A percentile compares a stretch with the other conserved stretches of the same genome.
Evolutionary conservation across 2,113 vertebrate species (phyloP).

Genomic region (Rattus rattus): DNA sequence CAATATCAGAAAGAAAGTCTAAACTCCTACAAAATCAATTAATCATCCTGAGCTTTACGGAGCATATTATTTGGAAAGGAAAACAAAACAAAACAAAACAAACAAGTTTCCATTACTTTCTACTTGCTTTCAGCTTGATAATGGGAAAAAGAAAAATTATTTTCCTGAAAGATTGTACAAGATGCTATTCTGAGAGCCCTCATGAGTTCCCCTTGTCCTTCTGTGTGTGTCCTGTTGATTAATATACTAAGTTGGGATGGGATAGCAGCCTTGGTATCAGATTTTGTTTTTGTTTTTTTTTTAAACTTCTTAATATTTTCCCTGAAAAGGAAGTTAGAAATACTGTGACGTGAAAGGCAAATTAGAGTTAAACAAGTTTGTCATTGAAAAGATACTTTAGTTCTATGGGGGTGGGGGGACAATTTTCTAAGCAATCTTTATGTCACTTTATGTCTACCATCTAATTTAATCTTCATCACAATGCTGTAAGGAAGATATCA

Average conservation of each 20-base stretch:
- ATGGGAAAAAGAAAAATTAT: not conserved
- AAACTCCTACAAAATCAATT: conserved; percentile 33
- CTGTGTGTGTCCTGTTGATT: not conserved
- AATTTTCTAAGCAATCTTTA: not conserved
- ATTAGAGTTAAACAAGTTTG: not conserved
- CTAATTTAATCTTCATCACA: not conserved
- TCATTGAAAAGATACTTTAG: not conserved
- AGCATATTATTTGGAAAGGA: not conserved
- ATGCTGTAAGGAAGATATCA: not conserved
- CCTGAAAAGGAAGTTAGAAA: not conserved
- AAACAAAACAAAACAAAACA: not conserved
- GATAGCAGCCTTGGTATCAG: no score
- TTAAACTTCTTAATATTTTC: not conserved
- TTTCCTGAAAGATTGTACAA: not conserved
- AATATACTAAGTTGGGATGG: not conserved
- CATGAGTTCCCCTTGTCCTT: not conserved
- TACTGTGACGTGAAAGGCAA: not conserved
- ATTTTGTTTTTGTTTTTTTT: not conserved
- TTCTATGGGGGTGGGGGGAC: not conserved
- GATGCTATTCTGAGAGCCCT: not conserved
- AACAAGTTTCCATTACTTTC: not conserved
- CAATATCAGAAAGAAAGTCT: not conserved
- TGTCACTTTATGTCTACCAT: not conserved
- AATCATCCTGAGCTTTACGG: not conserved
- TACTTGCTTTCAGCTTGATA: not conserved